Conservation (phyloP, 1,140 invertebrate genomes). For the Sitobion miscanthi region DNA sequence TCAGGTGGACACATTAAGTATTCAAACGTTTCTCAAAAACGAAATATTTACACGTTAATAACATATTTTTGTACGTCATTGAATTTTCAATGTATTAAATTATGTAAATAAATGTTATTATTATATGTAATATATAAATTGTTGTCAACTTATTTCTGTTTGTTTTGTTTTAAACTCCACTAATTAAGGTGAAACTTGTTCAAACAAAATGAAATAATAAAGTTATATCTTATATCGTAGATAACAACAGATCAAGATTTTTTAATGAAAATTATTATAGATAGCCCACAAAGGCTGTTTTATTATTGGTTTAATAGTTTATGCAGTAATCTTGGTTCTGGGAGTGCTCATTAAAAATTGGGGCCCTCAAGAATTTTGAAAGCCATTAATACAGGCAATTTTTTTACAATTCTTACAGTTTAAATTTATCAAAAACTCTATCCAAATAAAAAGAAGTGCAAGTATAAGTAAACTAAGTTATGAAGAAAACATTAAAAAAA, state of each 20-base stretch:
- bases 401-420: too few species aligned
- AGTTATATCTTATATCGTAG: background rate
- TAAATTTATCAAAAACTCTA: too few species aligned
- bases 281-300: too few species aligned
- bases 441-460: too few species aligned
- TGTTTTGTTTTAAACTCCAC: background rate
- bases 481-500: too few species aligned
- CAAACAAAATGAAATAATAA: background rate
- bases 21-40: background rate
- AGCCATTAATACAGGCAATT: too few species aligned
- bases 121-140: conserved; percentile 18
- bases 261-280: background rate
- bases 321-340: too few species aligned
- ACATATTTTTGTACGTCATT: background rate
- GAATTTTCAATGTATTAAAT: conserved; percentile 6
- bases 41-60: background rate
- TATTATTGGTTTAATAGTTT: too few species aligned
- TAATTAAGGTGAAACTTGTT: background rate
- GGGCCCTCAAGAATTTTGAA: too few species aligned
- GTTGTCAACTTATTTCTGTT: background rate
- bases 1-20: conserved; percentile 24
- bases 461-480: too few species aligned
- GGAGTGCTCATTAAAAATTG: too few species aligned
- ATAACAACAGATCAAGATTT: background rate
- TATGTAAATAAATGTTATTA: conserved; percentile 31